Evolutionary conservation across 2,888 invertebrate genomes (phyloP), one percentile per base, ranked within the genome.

Genomic region (Ptychoptera albimana): DNA sequence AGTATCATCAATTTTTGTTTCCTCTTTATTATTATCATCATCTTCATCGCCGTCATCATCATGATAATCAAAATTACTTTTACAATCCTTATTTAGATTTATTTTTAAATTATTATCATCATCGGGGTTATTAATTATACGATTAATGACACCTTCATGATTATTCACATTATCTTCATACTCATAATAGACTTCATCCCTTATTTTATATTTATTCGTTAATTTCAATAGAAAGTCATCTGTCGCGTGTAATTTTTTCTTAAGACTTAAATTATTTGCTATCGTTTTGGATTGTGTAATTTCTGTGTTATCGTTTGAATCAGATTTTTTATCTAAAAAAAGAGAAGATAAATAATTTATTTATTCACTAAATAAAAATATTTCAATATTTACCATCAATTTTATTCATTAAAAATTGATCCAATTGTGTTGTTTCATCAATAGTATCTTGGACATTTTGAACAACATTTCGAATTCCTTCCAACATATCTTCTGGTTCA

Each of bases 401-500:
- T 35, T 46, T 64, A 67, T 41, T 59, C 66, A 1, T 12, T 36
- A 11, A 36, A 36, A 11, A 12, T 12, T 12, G n/a, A 12, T 12
- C 40, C 32, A 9, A 32, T 32, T 32, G 11, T 32, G 32, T 32
- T 32, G n/a, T 11, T 35, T 61, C 58, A 47, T 66, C 60, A 48
- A 60, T 64, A 7, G 65, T 61, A 43, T 51, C 48, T 37, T 52
- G 51, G 0, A 65, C 71, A 35, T 68, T 73, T 54, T 75, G 75
- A 51, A 83, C 84, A 11, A 82, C 77, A 52, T 81, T 81, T 52
- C 83, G 74, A 53, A 87, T 85, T 39, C 86, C 86, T 55, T 82
- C 86, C 75, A 87, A 81, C 61, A 87, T 73, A 62, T 87, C 87
- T 60, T 87, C 87, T 0, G 85, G 79, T 54, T 86, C 87, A 51